Conservation (phyloP, 2,888 invertebrate genomes). For the Drosophila meridiana region DNA sequence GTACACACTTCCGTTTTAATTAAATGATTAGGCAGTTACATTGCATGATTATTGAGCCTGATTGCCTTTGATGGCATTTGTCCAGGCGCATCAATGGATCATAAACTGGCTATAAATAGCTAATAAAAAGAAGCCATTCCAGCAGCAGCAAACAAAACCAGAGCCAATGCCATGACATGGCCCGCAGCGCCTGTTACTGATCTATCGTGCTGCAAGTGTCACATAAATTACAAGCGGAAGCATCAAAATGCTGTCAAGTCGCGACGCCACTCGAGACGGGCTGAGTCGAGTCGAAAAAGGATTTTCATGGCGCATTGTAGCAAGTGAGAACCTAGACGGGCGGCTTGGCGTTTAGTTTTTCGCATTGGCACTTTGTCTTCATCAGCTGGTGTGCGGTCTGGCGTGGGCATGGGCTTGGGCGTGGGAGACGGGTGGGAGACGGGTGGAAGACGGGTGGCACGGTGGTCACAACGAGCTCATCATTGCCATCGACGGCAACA, state of each 20-base stretch:
- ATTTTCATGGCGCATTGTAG: slow-evolving; percentile 66
- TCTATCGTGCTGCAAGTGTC: slow-evolving; percentile 79
- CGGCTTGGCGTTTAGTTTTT: slow-evolving; percentile 73
- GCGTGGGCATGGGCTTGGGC: neutral
- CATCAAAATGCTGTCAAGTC: slow-evolving; percentile 77
- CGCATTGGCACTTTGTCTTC: slow-evolving; percentile 79
- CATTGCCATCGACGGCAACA: slow-evolving; percentile 66
- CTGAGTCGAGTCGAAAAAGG: slow-evolving; percentile 63
- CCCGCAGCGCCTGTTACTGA: slow-evolving; percentile 64
- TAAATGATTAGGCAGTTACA: slow-evolving; percentile 50
- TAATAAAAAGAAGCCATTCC: slow-evolving; percentile 60
- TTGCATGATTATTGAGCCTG: slow-evolving; percentile 27
- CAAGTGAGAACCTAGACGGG: slow-evolving; percentile 48
- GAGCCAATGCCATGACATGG: slow-evolving; percentile 37
- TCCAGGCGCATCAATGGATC: slow-evolving; percentile 63
- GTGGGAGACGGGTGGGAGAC: neutral
- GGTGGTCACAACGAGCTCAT: slow-evolving; percentile 75
- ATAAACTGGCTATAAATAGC: slow-evolving; percentile 52
- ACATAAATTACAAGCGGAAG: slow-evolving; percentile 80
- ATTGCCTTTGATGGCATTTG: slow-evolving; percentile 58
- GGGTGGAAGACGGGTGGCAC: neutral
- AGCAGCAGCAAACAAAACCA: slow-evolving; percentile 26
- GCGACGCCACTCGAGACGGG: slow-evolving; percentile 29
- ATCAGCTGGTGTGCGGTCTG: slow-evolving; percentile 44
- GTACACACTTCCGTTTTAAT: slow-evolving; percentile 30